Base-by-base conservation (phyloP, 2,888 invertebrate genomes). In the Ecliptopera silaceata region DNA sequence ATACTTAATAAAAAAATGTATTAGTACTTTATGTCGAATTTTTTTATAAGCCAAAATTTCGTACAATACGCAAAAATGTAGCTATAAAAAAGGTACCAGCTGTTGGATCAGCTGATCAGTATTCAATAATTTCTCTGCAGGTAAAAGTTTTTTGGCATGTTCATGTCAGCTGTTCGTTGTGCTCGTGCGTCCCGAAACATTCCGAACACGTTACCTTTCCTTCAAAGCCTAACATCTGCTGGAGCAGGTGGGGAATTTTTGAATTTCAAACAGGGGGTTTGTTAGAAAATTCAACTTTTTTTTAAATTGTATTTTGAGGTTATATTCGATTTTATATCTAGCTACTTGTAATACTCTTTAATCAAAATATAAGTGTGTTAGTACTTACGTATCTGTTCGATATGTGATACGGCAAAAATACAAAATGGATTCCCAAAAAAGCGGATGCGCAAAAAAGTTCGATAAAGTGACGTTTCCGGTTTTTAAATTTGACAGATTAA, bases 201-300 rank as follows among this genome's bases (percentile, higher is more conserved):
- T 57, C 32, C 26, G 22, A 52, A 43, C 5, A 26, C 47, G 65
- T 55, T 63, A 60, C 70, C 69, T 42, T 73, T 77, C 75, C 68
- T 72, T 80, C 77, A 75, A 79, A 79, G 71, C 67, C 59, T 61
- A 77, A 80, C 89, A 90, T 86, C 89, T 90, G 89, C 84, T 58
- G 43, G 45, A 65, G 86, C 89, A 90, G 88, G 88, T 90, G 89
- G 62, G 79, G 80, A 80, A 83, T 84, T 80, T 79, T 78, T 68
- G 65, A 76, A 72, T 73, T 79, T 73, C 65, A 70, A 73, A 71
- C 69, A 68, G 59, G 63, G 63, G 65, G 20, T 34, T 11, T 61
- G 57, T 66, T 65, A 58, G 54, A 59, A 65, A 62, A 46, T 63
- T 31, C 59, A 64, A 64, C 15, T 53, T 38, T 51, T 44, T 54